Percentiles rank a stretch among this genome's conserved stretches.
Conservation (phyloP, 2,888 invertebrate species). For the Ligdia adustata region DNA sequence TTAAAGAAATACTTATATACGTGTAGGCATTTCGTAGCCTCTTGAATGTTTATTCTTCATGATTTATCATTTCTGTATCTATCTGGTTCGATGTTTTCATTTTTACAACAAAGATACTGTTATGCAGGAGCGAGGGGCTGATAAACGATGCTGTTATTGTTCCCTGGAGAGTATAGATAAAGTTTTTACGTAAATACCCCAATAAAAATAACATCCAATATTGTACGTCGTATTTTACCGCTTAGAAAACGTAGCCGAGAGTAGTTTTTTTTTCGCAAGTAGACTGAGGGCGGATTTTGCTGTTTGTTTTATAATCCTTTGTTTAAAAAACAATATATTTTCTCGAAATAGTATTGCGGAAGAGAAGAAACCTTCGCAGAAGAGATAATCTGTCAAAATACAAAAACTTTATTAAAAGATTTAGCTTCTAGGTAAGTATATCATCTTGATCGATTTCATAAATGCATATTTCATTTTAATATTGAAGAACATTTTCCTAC, state of each 20-base stretch:
- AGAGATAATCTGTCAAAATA: no score
- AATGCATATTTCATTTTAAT: no score
- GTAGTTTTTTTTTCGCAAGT: no score
- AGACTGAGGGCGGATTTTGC: no score
- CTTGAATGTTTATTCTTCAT: slow-evolving; percentile 6
- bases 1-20: not conserved
- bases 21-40: not conserved
- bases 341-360: no score
- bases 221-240: slow-evolving; percentile 11
- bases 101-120: slow-evolving; percentile 23
- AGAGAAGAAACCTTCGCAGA: no score
- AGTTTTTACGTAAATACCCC: slow-evolving; percentile 23
- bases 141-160: slow-evolving; percentile 28
- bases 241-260: slow-evolving; percentile 7
- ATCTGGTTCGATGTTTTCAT: slow-evolving; percentile 18
- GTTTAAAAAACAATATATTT: no score
- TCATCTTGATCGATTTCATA: no score
- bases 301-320: no score
- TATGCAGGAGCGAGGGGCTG: slow-evolving; percentile 26
- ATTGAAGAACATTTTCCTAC: no score
- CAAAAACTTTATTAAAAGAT: no score
- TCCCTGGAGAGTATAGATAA: slow-evolving; percentile 20
- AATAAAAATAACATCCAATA: slow-evolving; percentile 21
- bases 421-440: no score
- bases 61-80: slow-evolving; percentile 10